These are phyloP conservation scores for Hylia prasina DNA, from an alignment of 2,113 vertebrate species.

Conservation along the genomic window DNA sequence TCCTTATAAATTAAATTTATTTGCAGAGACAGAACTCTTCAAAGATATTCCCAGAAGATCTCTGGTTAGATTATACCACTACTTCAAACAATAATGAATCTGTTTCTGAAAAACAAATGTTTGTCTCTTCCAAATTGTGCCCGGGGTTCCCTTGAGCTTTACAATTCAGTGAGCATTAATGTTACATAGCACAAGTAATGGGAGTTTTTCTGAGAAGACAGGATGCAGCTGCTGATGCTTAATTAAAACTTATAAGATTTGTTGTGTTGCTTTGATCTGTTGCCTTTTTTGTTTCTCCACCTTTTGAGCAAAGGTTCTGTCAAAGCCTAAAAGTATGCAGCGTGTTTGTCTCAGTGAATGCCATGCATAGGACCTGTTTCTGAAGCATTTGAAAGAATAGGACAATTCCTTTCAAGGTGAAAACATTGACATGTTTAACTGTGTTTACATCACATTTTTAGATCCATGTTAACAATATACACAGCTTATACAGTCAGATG, in stretches of 20 bases:
- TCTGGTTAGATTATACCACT: slow-evolving; percentile 50
- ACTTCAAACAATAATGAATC: slow-evolving; percentile 58
- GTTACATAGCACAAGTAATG: slow-evolving; percentile 35
- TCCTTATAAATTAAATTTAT: slow-evolving; percentile 41
- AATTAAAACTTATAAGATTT: slow-evolving; percentile 59
- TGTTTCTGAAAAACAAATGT: slow-evolving; percentile 54
- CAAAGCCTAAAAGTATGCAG: background rate
- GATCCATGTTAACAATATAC: background rate
- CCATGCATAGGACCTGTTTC: background rate
- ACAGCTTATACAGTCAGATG: background rate
- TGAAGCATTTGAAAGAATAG: background rate
- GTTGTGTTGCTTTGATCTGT: slow-evolving; percentile 34
- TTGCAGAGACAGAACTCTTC: slow-evolving; percentile 34
- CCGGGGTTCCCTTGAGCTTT: slow-evolving; percentile 49
- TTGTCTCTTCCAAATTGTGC: slow-evolving; percentile 51
- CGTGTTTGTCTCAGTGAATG: background rate
- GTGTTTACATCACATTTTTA: background rate
- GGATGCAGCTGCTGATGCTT: slow-evolving; percentile 39
- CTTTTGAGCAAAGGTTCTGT: slow-evolving; percentile 21
- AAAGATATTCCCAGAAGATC: slow-evolving; percentile 53
- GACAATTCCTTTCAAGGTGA: background rate
- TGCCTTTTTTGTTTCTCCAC: background rate
- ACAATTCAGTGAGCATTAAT: slow-evolving; percentile 58
- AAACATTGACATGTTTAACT: background rate
- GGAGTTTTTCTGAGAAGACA: slow-evolving; percentile 33